A percentile compares a stretch with the other conserved stretches of the same genome.
Evolutionary conservation across 2,888 invertebrate species (phyloP).

Genomic region (Dryadula phaetusa): DNA sequence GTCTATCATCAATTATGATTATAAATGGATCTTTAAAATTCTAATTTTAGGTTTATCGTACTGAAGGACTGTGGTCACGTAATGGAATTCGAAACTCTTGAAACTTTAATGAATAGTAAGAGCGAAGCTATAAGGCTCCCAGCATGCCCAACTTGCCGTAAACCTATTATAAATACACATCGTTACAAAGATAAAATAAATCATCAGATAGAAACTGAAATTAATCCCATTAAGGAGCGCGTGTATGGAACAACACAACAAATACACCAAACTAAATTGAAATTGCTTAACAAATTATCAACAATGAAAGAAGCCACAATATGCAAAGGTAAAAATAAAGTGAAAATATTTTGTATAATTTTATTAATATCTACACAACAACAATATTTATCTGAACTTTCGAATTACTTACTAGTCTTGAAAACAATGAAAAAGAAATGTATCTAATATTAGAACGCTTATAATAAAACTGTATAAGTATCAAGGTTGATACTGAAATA

Average conservation of each 20-base stretch:
- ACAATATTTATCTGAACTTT: no score
- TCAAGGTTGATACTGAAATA: no score
- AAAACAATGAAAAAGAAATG: no score
- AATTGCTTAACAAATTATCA: conserved; percentile 44
- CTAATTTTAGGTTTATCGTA: conserved; percentile 73
- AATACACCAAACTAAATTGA: conserved; percentile 52
- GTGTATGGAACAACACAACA: conserved; percentile 63
- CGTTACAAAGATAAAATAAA: conserved; percentile 83
- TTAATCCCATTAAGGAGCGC: conserved; percentile 70
- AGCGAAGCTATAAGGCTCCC: conserved; percentile 62
- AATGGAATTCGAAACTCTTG: conserved; percentile 75
- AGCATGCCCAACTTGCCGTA: conserved; percentile 85
- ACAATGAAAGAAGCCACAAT: conserved; percentile 7
- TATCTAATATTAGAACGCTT: no score
- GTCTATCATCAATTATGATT: not conserved
- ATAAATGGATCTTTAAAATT: not conserved
- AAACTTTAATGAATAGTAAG: conserved; percentile 66
- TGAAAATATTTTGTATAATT: not conserved
- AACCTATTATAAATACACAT: conserved; percentile 81
- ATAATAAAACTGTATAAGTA: no score
- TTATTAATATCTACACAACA: no score
- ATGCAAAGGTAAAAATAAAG: conserved; percentile 25
- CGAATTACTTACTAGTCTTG: no score
- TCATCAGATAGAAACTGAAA: conserved; percentile 63
- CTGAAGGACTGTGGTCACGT: conserved; percentile 82